These are phyloP conservation scores for Brachyhypopomus gauderio DNA, from an alignment of 2,113 vertebrate genomes.

Conservation along the genomic window DNA sequence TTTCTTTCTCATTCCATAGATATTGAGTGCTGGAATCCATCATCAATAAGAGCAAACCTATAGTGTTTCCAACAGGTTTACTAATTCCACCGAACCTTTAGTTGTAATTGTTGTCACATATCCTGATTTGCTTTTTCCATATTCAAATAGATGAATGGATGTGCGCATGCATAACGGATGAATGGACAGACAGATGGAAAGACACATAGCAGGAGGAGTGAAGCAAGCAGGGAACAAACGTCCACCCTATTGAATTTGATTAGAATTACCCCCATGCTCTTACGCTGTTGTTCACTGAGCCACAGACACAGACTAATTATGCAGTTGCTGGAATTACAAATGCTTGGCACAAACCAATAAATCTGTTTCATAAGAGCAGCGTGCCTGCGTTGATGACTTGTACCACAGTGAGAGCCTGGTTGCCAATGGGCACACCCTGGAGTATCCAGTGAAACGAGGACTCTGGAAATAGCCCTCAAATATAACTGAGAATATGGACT, in stretches of 20 bases:
- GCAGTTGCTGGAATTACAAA: conserved; percentile 9
- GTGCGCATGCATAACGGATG: neutral
- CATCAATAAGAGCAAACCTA: no score
- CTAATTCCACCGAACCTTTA: no score
- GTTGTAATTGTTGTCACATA: neutral
- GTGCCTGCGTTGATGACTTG: conserved; percentile 40
- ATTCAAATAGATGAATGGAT: conserved; percentile 10
- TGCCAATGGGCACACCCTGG: conserved; percentile 34
- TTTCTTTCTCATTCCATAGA: conserved; percentile 2
- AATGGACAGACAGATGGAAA: conserved; percentile 4
- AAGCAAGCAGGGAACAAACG: conserved; percentile 22
- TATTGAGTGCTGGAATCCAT: conserved; percentile 3
- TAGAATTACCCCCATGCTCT: conserved; percentile 19
- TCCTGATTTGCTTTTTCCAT: neutral
- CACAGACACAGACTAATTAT: conserved; percentile 35
- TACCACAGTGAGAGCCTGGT: conserved; percentile 28
- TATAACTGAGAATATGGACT: conserved; percentile 46
- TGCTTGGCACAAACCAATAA: conserved; percentile 18
- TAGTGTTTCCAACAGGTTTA: no score
- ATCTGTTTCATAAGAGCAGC: conserved; percentile 46
- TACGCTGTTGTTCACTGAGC: conserved; percentile 4
- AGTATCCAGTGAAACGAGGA: conserved; percentile 38
- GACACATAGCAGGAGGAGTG: neutral
- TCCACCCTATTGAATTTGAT: conserved; percentile 23
- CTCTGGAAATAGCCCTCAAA: conserved; percentile 47